phyloP scores from a whole-genome alignment of 30 jellyfish, hydroid and myxozoan genomes.

The Pelagia noctiluca region DNA sequence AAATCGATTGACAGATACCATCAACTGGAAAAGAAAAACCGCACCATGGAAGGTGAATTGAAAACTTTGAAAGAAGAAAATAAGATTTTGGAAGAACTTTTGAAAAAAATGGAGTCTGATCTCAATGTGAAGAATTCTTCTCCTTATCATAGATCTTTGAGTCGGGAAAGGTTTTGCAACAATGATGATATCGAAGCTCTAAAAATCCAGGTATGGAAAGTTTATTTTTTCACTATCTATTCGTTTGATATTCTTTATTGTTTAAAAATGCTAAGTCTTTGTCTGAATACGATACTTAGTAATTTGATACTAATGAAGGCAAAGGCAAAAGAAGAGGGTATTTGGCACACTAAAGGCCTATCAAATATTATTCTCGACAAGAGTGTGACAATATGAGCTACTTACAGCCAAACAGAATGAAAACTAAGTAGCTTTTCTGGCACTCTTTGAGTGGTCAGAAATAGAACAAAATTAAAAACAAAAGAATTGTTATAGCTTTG shows the following conservation, averaged over 20 bases:
- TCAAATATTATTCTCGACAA: not conserved
- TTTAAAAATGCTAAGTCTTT: not conserved
- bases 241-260: not conserved
- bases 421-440: no score
- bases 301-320: not conserved
- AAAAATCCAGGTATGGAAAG: slow-evolving; percentile 32
- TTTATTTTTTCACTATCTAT: not conserved
- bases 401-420: no score
- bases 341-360: not conserved
- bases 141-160: slow-evolving; percentile 15
- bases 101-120: slow-evolving; percentile 25
- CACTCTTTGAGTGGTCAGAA: no score
- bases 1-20: slow-evolving; percentile 20
- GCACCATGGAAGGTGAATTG: slow-evolving; percentile 38
- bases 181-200: slow-evolving; percentile 65
- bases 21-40: slow-evolving; percentile 26
- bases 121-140: not conserved
- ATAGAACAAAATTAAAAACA: no score
- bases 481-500: no score
- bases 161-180: slow-evolving; percentile 48
- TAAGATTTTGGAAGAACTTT: slow-evolving; percentile 9
- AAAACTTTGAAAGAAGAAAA: slow-evolving; percentile 49
- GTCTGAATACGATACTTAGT: no score
- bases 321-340: not conserved
- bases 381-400: not conserved